These are phyloP conservation scores for Drosophila multiciliata DNA, from an alignment of 2,888 invertebrate genomes.

Conservation along the genomic window DNA sequence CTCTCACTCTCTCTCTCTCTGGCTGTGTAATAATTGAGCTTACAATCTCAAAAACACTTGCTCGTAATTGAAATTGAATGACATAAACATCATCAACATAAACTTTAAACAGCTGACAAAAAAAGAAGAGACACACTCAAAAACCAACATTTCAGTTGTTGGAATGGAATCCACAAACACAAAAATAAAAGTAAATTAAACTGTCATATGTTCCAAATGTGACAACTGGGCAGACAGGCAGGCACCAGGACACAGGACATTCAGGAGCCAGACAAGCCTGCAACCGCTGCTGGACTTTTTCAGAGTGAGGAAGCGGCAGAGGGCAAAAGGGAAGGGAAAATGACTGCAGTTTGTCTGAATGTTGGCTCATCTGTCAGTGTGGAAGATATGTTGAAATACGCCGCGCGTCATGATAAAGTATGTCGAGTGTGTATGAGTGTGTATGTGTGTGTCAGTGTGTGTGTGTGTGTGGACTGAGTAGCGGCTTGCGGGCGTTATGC, in stretches of 20 bases:
- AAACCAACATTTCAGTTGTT: constrained; percentile 61
- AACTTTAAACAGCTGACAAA: constrained; percentile 60
- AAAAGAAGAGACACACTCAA: constrained; percentile 23
- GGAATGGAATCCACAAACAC: constrained; percentile 72
- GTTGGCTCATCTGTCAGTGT: constrained; percentile 79
- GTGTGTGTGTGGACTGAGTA: constrained; percentile 15
- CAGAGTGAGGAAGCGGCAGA: not conserved
- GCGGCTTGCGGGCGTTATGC: constrained; percentile 28
- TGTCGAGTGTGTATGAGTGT: constrained; percentile 49
- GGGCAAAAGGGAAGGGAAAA: constrained; percentile 5
- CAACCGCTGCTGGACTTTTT: constrained; percentile 16
- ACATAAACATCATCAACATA: constrained; percentile 74
- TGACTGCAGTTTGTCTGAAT: constrained; percentile 63
- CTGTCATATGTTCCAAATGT: constrained; percentile 79
- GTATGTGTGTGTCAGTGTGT: constrained; percentile 1
- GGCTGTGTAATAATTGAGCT: constrained; percentile 41
- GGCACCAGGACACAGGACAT: constrained; percentile 16
- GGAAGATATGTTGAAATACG: constrained; percentile 80
- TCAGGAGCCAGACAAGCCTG: constrained; percentile 35
- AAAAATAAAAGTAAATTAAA: constrained; percentile 81
- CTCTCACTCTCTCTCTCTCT: not conserved
- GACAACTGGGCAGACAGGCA: constrained; percentile 44
- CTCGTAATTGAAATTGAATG: constrained; percentile 76
- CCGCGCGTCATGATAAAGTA: constrained; percentile 79
- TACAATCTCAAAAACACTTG: constrained; percentile 28